Conservation (phyloP, 1,140 invertebrate species). For the Penaeus chinensis region DNA sequence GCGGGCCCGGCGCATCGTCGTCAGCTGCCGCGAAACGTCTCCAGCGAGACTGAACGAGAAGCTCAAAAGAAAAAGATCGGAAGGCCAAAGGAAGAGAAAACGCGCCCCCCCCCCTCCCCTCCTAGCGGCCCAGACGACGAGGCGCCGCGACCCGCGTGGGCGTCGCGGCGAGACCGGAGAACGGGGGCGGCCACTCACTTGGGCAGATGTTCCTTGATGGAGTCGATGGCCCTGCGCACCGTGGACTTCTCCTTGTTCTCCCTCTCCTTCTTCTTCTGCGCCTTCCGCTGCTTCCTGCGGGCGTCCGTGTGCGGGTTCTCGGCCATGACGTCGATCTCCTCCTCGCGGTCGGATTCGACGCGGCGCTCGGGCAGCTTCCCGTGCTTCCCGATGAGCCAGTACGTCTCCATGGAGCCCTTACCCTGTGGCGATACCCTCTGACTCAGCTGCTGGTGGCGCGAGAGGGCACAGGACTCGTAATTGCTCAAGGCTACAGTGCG, state of each 20-base stretch:
- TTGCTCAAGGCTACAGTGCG: constrained; percentile 1
- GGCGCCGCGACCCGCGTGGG: too few relatives aligned
- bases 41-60: too few relatives aligned
- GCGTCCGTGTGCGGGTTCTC: constrained; percentile 55
- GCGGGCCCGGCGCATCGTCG: not conserved
- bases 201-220: constrained; percentile 52
- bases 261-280: constrained; percentile 51
- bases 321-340: constrained; percentile 54
- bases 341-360: constrained; percentile 46
- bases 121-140: too few relatives aligned
- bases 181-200: constrained; percentile 32
- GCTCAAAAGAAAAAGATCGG: too few relatives aligned
- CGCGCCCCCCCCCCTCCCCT: too few relatives aligned
- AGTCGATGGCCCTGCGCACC: constrained; percentile 47
- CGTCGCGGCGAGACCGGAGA: too few relatives aligned
- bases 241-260: constrained; percentile 55
- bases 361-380: constrained; percentile 72
- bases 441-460: not conserved
- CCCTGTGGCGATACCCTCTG: constrained; percentile 63
- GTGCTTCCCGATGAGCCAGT: constrained; percentile 72
- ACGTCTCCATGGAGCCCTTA: constrained; percentile 68
- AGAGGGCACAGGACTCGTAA: not conserved
- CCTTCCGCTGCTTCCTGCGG: constrained; percentile 52
- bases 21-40: not conserved
- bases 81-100: too few relatives aligned